Percentiles rank a stretch among this genome's conserved stretches.
Evolutionary conservation across 2,113 vertebrate species (phyloP).

Genomic region (Mystacornis crossleyi): DNA sequence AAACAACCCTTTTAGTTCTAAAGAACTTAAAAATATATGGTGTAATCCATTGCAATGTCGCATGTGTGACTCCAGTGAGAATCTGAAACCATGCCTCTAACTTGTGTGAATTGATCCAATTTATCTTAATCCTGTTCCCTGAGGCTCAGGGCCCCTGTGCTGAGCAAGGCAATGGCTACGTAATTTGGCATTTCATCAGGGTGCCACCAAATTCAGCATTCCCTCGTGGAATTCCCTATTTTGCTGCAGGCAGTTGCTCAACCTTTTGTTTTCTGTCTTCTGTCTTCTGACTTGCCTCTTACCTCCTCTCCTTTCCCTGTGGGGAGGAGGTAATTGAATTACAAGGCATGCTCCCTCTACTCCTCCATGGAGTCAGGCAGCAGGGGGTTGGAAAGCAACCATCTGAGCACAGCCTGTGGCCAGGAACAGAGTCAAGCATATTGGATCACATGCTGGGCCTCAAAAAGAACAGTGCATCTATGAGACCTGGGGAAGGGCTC

Average conservation of each 20-base stretch:
- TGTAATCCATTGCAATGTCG: not conserved
- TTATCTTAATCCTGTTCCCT: not conserved
- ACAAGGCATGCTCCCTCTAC: not conserved
- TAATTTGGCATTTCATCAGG: conserved; percentile 13
- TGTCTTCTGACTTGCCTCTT: conserved; percentile 7
- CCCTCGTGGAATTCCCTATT: conserved; percentile 32
- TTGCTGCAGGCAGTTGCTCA: conserved; percentile 12
- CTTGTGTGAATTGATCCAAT: not conserved
- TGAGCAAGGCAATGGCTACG: not conserved
- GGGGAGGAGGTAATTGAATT: conserved; percentile 35
- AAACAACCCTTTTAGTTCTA: not conserved
- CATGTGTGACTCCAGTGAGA: not conserved
- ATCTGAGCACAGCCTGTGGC: not conserved
- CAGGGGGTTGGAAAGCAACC: conserved; percentile 22
- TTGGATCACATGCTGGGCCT: not conserved
- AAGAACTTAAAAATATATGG: not conserved
- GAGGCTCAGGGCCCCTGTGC: not conserved
- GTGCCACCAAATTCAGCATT: conserved; percentile 54
- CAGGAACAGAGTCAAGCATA: not conserved
- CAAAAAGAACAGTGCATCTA: not conserved
- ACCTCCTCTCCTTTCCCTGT: conserved; percentile 14
- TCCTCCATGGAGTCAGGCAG: not conserved
- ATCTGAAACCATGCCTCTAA: not conserved
- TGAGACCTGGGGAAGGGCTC: not conserved
- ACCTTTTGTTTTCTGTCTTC: conserved; percentile 49